phyloP scores from a whole-genome alignment of 1,140 invertebrate species.

The Pseudomyrmex concolor region DNA sequence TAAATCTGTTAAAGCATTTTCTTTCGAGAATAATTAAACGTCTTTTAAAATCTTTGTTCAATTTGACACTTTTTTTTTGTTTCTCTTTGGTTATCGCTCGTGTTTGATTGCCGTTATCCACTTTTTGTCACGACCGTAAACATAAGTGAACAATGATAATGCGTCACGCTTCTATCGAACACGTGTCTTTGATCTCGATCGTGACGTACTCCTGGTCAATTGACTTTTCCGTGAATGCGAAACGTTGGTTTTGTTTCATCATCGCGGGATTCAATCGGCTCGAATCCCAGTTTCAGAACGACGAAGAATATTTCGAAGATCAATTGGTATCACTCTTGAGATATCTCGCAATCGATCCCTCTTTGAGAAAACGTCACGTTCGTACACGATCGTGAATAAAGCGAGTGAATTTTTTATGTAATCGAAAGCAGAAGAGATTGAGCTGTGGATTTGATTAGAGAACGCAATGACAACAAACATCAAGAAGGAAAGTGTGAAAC shows the following conservation, averaged over 20 bases:
- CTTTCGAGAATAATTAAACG: too few species aligned
- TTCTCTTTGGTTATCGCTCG: not conserved
- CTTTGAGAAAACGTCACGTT: not conserved
- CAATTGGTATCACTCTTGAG: not conserved
- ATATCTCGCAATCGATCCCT: not conserved
- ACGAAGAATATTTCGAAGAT: not conserved
- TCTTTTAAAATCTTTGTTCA: too few species aligned
- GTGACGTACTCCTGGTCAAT: not conserved
- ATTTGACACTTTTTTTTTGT: too few species aligned
- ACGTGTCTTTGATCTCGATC: not conserved
- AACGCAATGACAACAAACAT: conserved; percentile 45
- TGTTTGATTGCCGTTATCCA: not conserved
- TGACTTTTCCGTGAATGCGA: conserved; percentile 7
- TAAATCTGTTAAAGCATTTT: too few species aligned
- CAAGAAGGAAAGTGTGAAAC: conserved; percentile 19
- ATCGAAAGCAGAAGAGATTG: not conserved
- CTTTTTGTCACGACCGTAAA: too few species aligned
- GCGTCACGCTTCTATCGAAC: not conserved
- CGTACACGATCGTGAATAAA: not conserved
- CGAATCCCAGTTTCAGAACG: not conserved
- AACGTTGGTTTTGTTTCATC: conserved; percentile 9
- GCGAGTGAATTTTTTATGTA: not conserved
- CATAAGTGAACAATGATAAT: not conserved
- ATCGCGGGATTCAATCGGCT: not conserved
- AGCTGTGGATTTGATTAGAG: not conserved